A percentile compares a stretch with the other conserved stretches of the same genome.
Conservation (phyloP, 2,888 invertebrate genomes). For the Tortricodes alternella region DNA sequence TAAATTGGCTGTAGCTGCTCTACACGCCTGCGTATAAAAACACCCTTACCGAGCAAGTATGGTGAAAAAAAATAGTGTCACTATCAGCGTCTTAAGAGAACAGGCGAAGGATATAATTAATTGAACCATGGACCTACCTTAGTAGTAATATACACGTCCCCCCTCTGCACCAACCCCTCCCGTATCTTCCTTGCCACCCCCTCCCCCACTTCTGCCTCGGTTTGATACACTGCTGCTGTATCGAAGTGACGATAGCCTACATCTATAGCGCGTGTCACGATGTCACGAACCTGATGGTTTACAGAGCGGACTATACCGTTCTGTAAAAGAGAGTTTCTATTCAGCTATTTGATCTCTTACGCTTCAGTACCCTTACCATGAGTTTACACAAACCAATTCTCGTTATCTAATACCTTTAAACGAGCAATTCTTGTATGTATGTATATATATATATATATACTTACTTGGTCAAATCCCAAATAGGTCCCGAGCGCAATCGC, state of each 20-base stretch:
- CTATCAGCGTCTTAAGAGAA: too few relatives aligned
- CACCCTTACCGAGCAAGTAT: too few relatives aligned
- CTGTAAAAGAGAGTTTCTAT: too few relatives aligned
- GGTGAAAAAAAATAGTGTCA: too few relatives aligned
- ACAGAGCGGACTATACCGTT: slow-evolving; percentile 31
- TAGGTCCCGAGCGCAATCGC: slow-evolving; percentile 61
- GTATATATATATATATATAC: neutral
- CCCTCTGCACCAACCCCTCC: slow-evolving; percentile 66
- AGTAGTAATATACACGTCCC: slow-evolving; percentile 79
- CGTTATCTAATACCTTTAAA: too few relatives aligned
- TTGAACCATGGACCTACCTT: too few relatives aligned
- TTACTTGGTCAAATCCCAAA: slow-evolving; percentile 50
- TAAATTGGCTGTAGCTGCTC: too few relatives aligned
- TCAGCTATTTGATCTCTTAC: too few relatives aligned
- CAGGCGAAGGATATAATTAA: too few relatives aligned
- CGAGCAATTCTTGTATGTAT: neutral
- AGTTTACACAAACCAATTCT: too few relatives aligned
- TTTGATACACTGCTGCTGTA: slow-evolving; percentile 77
- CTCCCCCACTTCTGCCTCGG: slow-evolving; percentile 74
- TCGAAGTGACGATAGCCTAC: slow-evolving; percentile 80
- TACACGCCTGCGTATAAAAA: too few relatives aligned
- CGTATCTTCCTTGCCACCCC: slow-evolving; percentile 67
- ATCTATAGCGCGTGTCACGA: slow-evolving; percentile 69
- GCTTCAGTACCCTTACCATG: too few relatives aligned
- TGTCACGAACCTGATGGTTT: slow-evolving; percentile 51